phyloP scores from a whole-genome alignment of 2,888 invertebrate genomes.

The Chymomyza amoena region DNA sequence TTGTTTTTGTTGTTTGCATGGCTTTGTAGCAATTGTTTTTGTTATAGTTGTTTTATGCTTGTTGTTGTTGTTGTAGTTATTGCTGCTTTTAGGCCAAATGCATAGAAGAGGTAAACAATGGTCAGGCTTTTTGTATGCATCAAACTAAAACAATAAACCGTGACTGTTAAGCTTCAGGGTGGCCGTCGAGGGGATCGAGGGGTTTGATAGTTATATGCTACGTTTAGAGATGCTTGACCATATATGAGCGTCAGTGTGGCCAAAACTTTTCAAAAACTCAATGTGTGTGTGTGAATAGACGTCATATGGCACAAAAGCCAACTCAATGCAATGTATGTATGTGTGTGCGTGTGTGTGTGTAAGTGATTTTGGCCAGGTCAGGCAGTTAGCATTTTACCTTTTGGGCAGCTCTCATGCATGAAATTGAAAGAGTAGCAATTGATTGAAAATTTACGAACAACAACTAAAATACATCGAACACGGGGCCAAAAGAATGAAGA shows the following conservation, averaged over 20 bases:
- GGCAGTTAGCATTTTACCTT: constrained; percentile 71
- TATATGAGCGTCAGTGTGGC: constrained; percentile 17
- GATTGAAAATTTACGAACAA: constrained; percentile 66
- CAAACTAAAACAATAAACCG: constrained; percentile 69
- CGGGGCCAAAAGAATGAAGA: constrained; percentile 14
- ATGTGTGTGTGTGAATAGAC: constrained; percentile 37
- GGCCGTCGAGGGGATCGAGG: background rate
- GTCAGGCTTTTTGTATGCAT: constrained; percentile 25
- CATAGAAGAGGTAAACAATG: constrained; percentile 62
- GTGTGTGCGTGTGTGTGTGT: constrained; percentile 13
- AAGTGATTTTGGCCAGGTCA: background rate
- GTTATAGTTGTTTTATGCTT: background rate
- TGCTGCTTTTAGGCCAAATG: constrained; percentile 56
- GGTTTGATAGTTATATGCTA: constrained; percentile 2
- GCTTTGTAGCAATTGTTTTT: background rate
- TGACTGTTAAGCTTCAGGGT: constrained; percentile 28
- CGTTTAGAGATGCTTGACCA: background rate
- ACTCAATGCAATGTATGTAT: background rate
- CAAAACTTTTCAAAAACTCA: constrained; percentile 64
- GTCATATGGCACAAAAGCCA: constrained; percentile 17
- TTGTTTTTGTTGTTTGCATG: background rate
- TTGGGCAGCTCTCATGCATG: constrained; percentile 71
- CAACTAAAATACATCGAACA: constrained; percentile 6
- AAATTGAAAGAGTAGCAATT: constrained; percentile 72
- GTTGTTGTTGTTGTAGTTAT: constrained; percentile 11